A percentile compares a stretch with the other conserved stretches of the same genome.
These are phyloP conservation scores for Acronicta leporina DNA, from an alignment of 2,888 invertebrate species.

Conservation along the genomic window DNA sequence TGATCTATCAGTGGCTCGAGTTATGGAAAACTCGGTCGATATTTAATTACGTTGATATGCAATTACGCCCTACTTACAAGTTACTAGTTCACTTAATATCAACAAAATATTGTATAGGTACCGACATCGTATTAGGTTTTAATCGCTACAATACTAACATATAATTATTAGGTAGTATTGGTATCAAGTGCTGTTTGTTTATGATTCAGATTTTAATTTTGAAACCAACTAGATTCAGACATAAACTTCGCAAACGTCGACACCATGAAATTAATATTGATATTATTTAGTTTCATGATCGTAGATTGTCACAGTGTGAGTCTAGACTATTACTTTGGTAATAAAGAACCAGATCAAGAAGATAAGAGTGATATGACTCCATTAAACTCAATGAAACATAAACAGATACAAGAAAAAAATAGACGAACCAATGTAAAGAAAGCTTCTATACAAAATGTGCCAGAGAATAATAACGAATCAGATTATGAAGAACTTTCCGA, in stretches of 20 bases:
- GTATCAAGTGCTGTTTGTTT: background rate
- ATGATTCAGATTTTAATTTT: too few species aligned
- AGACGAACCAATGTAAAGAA: constrained; percentile 15
- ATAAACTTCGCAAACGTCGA: background rate
- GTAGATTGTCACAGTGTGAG: constrained; percentile 51
- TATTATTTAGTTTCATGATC: constrained; percentile 37
- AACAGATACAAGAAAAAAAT: background rate
- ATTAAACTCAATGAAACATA: constrained; percentile 8
- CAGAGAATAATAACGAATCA: constrained; percentile 5
- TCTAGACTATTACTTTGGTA: constrained; percentile 63
- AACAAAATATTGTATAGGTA: too few species aligned
- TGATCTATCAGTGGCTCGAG: too few species aligned
- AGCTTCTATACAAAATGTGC: background rate
- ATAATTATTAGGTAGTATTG: too few species aligned
- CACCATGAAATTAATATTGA: constrained; percentile 24
- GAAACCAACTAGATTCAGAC: too few species aligned
- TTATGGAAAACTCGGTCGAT: too few species aligned
- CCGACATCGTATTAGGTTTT: too few species aligned
- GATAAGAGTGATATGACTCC: constrained; percentile 10
- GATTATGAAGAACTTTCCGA: constrained; percentile 40
- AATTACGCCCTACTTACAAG: too few species aligned
- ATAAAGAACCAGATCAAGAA: constrained; percentile 25
- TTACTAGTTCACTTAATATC: too few species aligned
- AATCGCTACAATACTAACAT: too few species aligned
- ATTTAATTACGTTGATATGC: too few species aligned